These are phyloP conservation scores for Hepsetus odoe DNA, from an alignment of 2,113 vertebrate species.

Conservation along the genomic window DNA sequence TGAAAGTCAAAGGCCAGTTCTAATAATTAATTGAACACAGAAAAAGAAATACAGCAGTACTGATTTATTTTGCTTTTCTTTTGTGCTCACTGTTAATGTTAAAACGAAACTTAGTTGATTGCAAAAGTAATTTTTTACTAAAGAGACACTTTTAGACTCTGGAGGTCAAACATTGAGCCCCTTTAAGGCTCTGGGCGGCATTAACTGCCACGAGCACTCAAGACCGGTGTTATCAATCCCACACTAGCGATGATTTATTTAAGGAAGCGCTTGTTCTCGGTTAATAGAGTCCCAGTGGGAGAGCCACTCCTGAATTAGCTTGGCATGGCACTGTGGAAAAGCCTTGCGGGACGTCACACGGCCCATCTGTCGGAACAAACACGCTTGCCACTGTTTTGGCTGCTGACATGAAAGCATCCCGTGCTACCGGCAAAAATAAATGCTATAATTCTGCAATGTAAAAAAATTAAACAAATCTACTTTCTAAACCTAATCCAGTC, in stretches of 20 bases:
- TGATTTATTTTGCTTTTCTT: no score
- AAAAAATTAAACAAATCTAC: neutral
- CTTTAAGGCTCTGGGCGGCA: neutral
- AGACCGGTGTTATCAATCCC: slow-evolving; percentile 28
- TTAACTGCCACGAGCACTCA: slow-evolving; percentile 18
- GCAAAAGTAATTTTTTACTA: neutral
- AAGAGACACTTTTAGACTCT: neutral
- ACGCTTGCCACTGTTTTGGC: slow-evolving; percentile 29
- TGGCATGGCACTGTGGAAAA: slow-evolving; percentile 78
- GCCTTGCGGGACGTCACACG: slow-evolving; percentile 67
- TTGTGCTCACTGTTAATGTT: no score
- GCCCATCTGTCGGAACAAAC: slow-evolving; percentile 74
- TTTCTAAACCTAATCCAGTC: neutral
- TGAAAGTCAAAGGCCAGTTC: no score
- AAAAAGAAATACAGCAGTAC: no score
- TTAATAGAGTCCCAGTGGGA: slow-evolving; percentile 74
- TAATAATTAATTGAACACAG: no score
- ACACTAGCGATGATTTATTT: slow-evolving; percentile 64
- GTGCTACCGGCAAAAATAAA: slow-evolving; percentile 15
- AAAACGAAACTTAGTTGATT: no score
- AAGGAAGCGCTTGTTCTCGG: slow-evolving; percentile 67
- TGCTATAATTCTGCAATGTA: neutral
- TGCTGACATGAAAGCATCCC: slow-evolving; percentile 59
- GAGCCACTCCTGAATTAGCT: slow-evolving; percentile 74
- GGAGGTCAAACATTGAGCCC: neutral